These are phyloP conservation scores for Acrobasis consociella DNA, from an alignment of 2,888 invertebrate genomes.

Conservation along the genomic window DNA sequence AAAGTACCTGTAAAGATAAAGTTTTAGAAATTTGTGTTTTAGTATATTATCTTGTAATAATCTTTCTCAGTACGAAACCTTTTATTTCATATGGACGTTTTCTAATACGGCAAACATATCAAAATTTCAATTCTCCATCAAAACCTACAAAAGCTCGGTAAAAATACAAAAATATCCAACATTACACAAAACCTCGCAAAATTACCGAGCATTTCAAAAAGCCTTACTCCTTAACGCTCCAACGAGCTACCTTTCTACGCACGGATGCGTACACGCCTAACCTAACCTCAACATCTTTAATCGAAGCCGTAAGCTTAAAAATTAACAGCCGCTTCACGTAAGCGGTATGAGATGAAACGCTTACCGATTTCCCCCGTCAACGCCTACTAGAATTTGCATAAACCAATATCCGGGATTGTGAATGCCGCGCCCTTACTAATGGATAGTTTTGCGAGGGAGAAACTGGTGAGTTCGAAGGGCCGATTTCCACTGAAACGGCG, in stretches of 20 bases:
- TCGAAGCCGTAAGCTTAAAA: slow-evolving; percentile 27
- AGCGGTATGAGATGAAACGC: slow-evolving; percentile 25
- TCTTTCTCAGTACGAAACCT: too few relatives aligned
- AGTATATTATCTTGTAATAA: too few relatives aligned
- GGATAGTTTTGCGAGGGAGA: neutral
- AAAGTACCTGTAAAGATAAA: too few relatives aligned
- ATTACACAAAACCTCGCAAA: too few relatives aligned
- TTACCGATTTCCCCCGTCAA: slow-evolving; percentile 30
- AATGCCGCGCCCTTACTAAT: slow-evolving; percentile 11
- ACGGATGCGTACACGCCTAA: slow-evolving; percentile 1
- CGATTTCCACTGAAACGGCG: too few relatives aligned
- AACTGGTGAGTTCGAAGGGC: neutral
- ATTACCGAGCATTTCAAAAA: neutral
- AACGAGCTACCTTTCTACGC: slow-evolving; percentile 3
- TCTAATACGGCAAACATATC: too few relatives aligned
- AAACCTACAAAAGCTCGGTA: too few relatives aligned
- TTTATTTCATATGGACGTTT: too few relatives aligned
- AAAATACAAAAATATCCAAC: too few relatives aligned
- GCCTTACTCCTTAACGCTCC: neutral
- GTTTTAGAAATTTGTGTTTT: too few relatives aligned
- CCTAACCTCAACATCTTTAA: slow-evolving; percentile 12
- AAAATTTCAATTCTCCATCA: too few relatives aligned
- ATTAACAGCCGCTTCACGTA: slow-evolving; percentile 33
- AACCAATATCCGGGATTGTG: slow-evolving; percentile 33
- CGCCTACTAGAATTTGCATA: slow-evolving; percentile 33